A percentile compares a stretch with the other conserved stretches of the same genome.
These are phyloP conservation scores for Drosophila austrosaltans DNA, from an alignment of 2,888 invertebrate species.

Conservation along the genomic window DNA sequence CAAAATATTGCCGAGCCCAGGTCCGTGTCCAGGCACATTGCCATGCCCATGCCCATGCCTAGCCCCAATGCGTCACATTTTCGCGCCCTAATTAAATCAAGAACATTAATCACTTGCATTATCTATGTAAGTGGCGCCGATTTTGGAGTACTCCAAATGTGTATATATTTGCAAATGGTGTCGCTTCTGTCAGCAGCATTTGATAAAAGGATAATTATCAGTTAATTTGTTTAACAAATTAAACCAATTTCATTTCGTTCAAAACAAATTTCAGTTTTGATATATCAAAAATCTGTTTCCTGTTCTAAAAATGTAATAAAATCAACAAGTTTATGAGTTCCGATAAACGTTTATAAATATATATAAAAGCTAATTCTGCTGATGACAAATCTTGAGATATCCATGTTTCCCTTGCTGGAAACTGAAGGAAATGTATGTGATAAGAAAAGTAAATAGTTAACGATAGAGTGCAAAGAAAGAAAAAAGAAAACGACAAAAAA, in stretches of 20 bases:
- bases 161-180: conserved; percentile 31
- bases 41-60: conserved; percentile 30
- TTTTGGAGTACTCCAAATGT: conserved; percentile 36
- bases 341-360: background rate
- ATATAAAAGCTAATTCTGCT: background rate
- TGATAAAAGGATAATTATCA: conserved; percentile 59
- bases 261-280: conserved; percentile 10
- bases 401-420: background rate
- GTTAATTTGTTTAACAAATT: conserved; percentile 53
- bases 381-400: background rate
- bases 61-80: conserved; percentile 33
- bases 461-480: background rate
- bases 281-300: background rate
- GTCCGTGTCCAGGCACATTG: conserved; percentile 9
- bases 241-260: conserved; percentile 10
- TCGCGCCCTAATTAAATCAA: conserved; percentile 69
- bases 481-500: background rate
- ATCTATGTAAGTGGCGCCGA: conserved; percentile 52
- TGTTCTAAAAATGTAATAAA: background rate
- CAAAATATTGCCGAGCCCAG: conserved; percentile 32
- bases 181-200: conserved; percentile 16
- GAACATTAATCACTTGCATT: conserved; percentile 64
- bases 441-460: background rate
- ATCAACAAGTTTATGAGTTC: background rate
- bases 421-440: too few relatives aligned